phyloP scores from a whole-genome alignment of 2,113 vertebrate genomes.

The Melospiza georgiana region DNA sequence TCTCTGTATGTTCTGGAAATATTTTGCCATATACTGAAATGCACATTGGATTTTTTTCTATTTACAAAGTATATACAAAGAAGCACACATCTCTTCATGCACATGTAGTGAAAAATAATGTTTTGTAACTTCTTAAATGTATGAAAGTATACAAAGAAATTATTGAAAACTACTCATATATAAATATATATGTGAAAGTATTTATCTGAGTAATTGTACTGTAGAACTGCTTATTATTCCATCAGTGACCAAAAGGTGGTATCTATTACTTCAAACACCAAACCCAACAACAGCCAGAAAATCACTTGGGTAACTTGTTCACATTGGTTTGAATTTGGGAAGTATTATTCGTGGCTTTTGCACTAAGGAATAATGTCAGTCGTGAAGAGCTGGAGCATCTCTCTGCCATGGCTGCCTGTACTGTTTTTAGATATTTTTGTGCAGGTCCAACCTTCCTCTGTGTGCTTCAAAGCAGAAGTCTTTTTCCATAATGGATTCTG shows the following conservation, averaged over 20 bases:
- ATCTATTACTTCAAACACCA: background rate
- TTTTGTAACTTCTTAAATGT: background rate
- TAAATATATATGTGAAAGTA: background rate
- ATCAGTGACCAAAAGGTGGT: background rate
- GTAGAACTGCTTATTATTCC: background rate
- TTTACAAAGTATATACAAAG: slow-evolving; percentile 54
- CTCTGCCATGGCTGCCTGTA: background rate
- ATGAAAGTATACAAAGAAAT: background rate
- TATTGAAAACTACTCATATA: background rate
- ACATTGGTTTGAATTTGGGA: background rate
- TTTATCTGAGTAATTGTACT: background rate
- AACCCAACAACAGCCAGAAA: background rate
- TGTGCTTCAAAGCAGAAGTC: background rate
- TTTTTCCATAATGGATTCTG: background rate
- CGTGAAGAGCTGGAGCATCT: background rate
- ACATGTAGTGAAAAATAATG: background rate
- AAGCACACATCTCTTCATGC: background rate
- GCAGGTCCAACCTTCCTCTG: background rate
- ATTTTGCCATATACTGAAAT: slow-evolving; percentile 44
- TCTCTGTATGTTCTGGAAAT: background rate
- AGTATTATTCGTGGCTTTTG: background rate
- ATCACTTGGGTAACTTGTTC: background rate
- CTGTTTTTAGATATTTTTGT: background rate
- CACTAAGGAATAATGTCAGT: background rate
- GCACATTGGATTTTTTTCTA: slow-evolving; percentile 15